Evolutionary conservation across 2,113 vertebrate genomes (phyloP).

Genomic region (Eidolon helvum): DNA sequence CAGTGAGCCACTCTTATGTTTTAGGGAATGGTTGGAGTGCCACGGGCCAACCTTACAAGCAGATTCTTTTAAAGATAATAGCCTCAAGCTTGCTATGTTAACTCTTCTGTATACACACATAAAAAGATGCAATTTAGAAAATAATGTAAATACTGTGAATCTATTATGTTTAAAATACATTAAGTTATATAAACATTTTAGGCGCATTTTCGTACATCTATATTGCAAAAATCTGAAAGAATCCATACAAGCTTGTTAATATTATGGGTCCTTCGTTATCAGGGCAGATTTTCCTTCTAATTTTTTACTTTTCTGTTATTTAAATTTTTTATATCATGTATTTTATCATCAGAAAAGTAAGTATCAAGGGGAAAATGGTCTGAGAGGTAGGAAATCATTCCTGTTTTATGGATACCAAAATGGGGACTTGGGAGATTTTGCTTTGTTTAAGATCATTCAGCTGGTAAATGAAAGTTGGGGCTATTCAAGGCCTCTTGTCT

Average conservation of each 20-base stretch:
- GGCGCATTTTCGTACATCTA: not conserved
- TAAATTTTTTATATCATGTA: not conserved
- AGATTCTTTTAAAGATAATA: not conserved
- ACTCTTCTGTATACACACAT: not conserved
- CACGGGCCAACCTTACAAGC: not conserved
- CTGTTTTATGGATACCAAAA: not conserved
- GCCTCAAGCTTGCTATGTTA: not conserved
- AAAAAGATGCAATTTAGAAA: not conserved
- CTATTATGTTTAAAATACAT: not conserved
- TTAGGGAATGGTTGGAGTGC: not conserved
- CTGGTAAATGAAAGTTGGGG: not conserved
- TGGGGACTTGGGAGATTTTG: not conserved
- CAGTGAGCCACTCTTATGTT: not conserved
- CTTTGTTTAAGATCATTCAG: not conserved
- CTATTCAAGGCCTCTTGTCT: not conserved
- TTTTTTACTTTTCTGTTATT: not conserved
- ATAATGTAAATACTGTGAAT: not conserved
- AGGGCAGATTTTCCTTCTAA: not conserved
- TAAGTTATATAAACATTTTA: not conserved
- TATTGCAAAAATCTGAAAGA: slow-evolving; percentile 1
- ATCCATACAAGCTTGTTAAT: not conserved
- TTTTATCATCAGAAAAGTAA: not conserved
- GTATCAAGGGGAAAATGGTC: not conserved
- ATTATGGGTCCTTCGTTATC: not conserved
- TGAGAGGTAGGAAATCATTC: not conserved